Evolutionary conservation across 2,888 invertebrate species (phyloP).

Genomic region (Tenthredo notha): DNA sequence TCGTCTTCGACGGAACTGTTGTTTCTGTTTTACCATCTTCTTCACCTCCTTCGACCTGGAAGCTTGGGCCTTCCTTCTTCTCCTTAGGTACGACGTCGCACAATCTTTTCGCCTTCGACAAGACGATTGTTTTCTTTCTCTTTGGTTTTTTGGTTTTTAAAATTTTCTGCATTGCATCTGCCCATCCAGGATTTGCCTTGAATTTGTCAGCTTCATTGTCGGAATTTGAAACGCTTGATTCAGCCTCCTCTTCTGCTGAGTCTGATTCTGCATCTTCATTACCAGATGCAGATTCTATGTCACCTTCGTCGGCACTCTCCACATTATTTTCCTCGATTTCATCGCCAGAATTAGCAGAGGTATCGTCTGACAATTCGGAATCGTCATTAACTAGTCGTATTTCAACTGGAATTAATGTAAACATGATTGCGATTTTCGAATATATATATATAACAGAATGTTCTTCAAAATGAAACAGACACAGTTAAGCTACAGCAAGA

Average conservation of each 20-base stretch:
- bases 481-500: background rate
- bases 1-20: slow-evolving; percentile 72
- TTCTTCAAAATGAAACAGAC: background rate
- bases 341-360: slow-evolving; percentile 30
- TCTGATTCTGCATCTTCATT: slow-evolving; percentile 67
- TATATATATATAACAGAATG: background rate
- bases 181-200: slow-evolving; percentile 87
- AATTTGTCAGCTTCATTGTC: slow-evolving; percentile 40
- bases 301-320: slow-evolving; percentile 59
- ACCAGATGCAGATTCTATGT: slow-evolving; percentile 59
- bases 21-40: slow-evolving; percentile 79
- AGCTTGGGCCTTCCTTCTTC: slow-evolving; percentile 80
- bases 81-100: slow-evolving; percentile 80
- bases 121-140: slow-evolving; percentile 86
- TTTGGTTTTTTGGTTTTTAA: slow-evolving; percentile 87
- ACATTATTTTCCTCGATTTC: slow-evolving; percentile 29
- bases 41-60: slow-evolving; percentile 85
- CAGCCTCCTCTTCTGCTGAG: slow-evolving; percentile 22
- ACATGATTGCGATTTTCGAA: background rate
- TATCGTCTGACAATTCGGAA: slow-evolving; percentile 39
- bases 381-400: background rate
- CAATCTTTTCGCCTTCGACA: slow-evolving; percentile 90
- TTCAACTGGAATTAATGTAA: slow-evolving; percentile 11
- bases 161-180: slow-evolving; percentile 90
- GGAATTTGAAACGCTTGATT: background rate